Evolutionary conservation across 2,113 vertebrate species (phyloP).

Genomic region (Ascaphus truei): DNA sequence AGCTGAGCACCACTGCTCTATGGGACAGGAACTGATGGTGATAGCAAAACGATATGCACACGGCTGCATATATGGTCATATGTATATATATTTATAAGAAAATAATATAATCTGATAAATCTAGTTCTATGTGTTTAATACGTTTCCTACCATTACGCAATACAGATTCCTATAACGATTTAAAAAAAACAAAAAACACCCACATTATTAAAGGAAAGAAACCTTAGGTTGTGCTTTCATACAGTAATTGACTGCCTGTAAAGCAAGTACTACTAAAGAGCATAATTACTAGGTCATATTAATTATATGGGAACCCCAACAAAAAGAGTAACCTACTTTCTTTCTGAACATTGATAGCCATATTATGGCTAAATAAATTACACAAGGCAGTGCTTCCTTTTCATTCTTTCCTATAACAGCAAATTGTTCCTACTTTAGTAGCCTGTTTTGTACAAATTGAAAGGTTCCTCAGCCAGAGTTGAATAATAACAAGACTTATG

Average conservation of each 20-base stretch:
- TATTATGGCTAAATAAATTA: constrained; percentile 33
- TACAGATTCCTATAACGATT: constrained; percentile 22
- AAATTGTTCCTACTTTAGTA: constrained; percentile 28
- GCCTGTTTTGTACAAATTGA: constrained; percentile 34
- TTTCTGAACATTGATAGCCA: constrained; percentile 37
- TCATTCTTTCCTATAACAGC: constrained; percentile 30
- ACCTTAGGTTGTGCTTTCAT: constrained; percentile 27
- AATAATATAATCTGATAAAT: too few relatives aligned
- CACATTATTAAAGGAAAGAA: constrained; percentile 29
- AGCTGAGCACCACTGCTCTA: too few relatives aligned
- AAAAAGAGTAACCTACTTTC: constrained; percentile 47
- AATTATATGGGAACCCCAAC: constrained; percentile 55
- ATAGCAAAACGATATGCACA: too few relatives aligned
- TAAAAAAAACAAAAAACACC: neutral
- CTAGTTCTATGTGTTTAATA: neutral
- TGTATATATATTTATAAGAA: too few relatives aligned
- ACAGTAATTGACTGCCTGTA: constrained; percentile 42
- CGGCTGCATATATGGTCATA: too few relatives aligned
- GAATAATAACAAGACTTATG: too few relatives aligned
- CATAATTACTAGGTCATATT: constrained; percentile 49
- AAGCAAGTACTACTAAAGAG: constrained; percentile 37
- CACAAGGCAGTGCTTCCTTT: constrained; percentile 37
- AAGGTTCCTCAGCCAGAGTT: too few relatives aligned
- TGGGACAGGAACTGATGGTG: too few relatives aligned
- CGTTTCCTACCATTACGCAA: neutral